These are phyloP conservation scores for Drosophila flavopinicola DNA, from an alignment of 2,888 invertebrate species.

Conservation along the genomic window DNA sequence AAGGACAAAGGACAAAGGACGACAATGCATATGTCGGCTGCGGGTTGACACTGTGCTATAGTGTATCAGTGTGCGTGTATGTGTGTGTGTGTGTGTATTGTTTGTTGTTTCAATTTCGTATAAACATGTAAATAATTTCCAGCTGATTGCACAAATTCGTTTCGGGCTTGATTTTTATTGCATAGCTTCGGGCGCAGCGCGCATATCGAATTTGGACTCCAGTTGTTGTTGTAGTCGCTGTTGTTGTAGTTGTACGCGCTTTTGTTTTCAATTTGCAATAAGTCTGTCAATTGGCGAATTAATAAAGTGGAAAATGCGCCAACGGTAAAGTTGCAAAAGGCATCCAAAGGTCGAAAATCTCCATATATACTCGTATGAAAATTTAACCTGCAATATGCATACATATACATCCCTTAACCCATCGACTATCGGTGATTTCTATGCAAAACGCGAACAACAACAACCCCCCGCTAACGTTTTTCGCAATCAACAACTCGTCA, in stretches of 20 bases:
- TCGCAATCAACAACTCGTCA: conserved; percentile 46
- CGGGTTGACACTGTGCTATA: conserved; percentile 17
- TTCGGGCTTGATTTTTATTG: conserved; percentile 78
- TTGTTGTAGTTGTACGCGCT: conserved; percentile 65
- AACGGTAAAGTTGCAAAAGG: conserved; percentile 59
- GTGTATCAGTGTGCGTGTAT: conserved; percentile 1
- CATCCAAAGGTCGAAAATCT: conserved; percentile 33
- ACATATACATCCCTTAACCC: conserved; percentile 25
- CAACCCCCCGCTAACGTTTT: conserved; percentile 15
- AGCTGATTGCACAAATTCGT: conserved; percentile 80
- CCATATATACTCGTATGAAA: not conserved
- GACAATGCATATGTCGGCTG: conserved; percentile 50
- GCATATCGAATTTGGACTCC: conserved; percentile 71
- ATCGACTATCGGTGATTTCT: conserved; percentile 36
- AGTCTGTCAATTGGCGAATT: conserved; percentile 81
- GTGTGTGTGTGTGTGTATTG: conserved; percentile 35
- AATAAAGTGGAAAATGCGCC: conserved; percentile 82
- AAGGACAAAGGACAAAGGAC: conserved; percentile 35
- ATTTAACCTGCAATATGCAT: conserved; percentile 28
- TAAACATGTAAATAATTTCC: conserved; percentile 81
- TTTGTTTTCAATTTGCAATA: conserved; percentile 81
- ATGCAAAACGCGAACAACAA: conserved; percentile 48
- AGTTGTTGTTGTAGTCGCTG: conserved; percentile 15
- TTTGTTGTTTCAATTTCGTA: conserved; percentile 79
- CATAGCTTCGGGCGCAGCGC: conserved; percentile 62